Percentiles rank a stretch among this genome's conserved stretches.
These are phyloP conservation scores for Eufriesea mexicana DNA, from an alignment of 1,140 invertebrate genomes.

Conservation along the genomic window DNA sequence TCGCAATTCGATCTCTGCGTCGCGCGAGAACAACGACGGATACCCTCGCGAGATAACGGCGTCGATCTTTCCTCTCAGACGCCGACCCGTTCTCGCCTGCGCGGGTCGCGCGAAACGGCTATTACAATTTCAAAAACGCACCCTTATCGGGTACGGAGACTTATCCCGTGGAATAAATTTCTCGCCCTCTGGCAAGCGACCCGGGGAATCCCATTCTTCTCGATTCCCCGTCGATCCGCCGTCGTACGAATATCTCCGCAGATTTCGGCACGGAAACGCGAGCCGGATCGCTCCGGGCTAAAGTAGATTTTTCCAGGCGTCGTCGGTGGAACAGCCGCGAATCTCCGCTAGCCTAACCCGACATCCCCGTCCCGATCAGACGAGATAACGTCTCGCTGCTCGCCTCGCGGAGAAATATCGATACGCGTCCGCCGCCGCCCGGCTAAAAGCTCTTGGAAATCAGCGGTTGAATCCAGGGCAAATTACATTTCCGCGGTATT, in stretches of 20 bases:
- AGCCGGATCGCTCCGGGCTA: not conserved
- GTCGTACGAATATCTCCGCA: conserved; percentile 21
- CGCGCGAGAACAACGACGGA: not conserved
- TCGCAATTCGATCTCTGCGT: too few species aligned
- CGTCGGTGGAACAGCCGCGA: not conserved
- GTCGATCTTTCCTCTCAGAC: not conserved
- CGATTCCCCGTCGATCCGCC: conserved; percentile 17
- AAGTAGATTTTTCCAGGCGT: not conserved
- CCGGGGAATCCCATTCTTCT: conserved; percentile 28
- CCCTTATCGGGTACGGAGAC: conserved; percentile 24
- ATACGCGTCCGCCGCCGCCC: not conserved
- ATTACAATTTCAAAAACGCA: conserved; percentile 52
- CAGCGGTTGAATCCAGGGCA: not conserved
- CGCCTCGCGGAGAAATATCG: conserved; percentile 9
- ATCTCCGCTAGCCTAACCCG: not conserved
- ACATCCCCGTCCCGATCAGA: not conserved
- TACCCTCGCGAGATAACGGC: not conserved
- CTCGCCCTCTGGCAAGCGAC: not conserved
- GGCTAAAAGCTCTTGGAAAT: conserved; percentile 13
- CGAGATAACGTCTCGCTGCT: not conserved
- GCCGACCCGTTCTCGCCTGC: not conserved
- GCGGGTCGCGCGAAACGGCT: not conserved
- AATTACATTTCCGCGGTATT: conserved; percentile 1
- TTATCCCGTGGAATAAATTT: conserved; percentile 40
- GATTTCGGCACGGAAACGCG: conserved; percentile 9